Evolutionary conservation across 1,140 invertebrate species (phyloP).

Genomic region (Pemphigus obesinymphae): DNA sequence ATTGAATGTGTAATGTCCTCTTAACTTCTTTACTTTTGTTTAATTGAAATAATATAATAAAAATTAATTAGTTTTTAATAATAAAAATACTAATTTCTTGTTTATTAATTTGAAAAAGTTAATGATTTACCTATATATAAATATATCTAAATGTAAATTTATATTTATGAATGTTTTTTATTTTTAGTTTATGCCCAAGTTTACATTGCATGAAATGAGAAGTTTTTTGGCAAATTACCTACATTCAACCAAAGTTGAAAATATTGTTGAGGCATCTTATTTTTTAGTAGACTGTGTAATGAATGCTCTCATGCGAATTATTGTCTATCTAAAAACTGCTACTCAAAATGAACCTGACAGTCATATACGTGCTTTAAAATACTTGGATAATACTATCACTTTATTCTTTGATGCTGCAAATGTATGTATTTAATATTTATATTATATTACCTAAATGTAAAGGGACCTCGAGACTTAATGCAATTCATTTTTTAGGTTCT

Average conservation of each 20-base stretch:
- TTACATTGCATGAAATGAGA: not conserved
- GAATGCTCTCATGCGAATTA: slow-evolving; percentile 5
- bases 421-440: slow-evolving; percentile 8
- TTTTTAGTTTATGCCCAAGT: slow-evolving; percentile 1
- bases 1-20: too few relatives aligned
- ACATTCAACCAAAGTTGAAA: not conserved
- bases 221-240: not conserved
- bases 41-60: too few relatives aligned
- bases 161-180: not conserved
- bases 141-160: not conserved
- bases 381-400: not conserved
- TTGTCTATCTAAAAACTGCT: slow-evolving; percentile 13
- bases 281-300: not conserved
- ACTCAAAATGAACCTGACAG: not conserved
- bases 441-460: too few relatives aligned
- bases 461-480: too few relatives aligned
- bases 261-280: not conserved
- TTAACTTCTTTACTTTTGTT: too few relatives aligned
- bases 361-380: not conserved
- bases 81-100: too few relatives aligned
- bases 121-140: too few relatives aligned
- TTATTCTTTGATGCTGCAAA: not conserved
- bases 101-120: too few relatives aligned
- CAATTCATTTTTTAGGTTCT: too few relatives aligned
- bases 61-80: too few relatives aligned